phyloP scores from a whole-genome alignment of 2,113 vertebrate genomes.

The Acanthochromis polyacanthus region DNA sequence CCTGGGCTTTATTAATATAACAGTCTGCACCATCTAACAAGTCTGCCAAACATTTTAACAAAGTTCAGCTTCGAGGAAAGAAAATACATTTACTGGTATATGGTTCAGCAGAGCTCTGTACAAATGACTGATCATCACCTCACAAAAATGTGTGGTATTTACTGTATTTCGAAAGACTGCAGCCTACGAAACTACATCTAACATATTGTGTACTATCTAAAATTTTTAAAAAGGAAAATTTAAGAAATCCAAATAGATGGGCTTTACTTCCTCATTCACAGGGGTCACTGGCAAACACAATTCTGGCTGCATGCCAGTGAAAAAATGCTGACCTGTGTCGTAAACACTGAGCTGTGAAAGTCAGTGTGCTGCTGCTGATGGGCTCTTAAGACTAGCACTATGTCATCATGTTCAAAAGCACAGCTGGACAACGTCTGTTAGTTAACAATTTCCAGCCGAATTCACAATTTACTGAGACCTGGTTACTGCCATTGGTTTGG shows the following conservation, averaged over 20 bases:
- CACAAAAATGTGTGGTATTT: neutral
- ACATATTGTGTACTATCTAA: neutral
- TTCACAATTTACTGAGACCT: slow-evolving; percentile 55
- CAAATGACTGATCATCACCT: neutral
- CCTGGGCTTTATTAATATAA: slow-evolving; percentile 70
- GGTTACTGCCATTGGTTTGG: slow-evolving; percentile 46
- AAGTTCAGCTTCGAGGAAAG: slow-evolving; percentile 46
- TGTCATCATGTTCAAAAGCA: slow-evolving; percentile 73
- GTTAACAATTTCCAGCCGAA: slow-evolving; percentile 55
- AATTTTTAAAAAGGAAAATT: neutral
- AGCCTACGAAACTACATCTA: neutral
- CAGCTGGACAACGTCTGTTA: slow-evolving; percentile 80
- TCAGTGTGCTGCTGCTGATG: slow-evolving; percentile 75
- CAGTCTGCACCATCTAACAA: slow-evolving; percentile 57
- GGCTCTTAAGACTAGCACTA: slow-evolving; percentile 70
- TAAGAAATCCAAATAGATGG: slow-evolving; percentile 34
- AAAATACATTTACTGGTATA: slow-evolving; percentile 23
- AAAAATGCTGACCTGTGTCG: slow-evolving; percentile 77
- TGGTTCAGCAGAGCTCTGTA: slow-evolving; percentile 17
- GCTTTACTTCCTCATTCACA: slow-evolving; percentile 33
- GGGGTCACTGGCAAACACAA: slow-evolving; percentile 55
- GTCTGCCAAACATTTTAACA: slow-evolving; percentile 60
- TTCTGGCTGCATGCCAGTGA: slow-evolving; percentile 62
- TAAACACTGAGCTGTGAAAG: slow-evolving; percentile 80
- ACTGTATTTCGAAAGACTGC: slow-evolving; percentile 10